These are phyloP conservation scores for Protophormia terraenovae DNA, from an alignment of 2,888 invertebrate genomes.

Conservation along the genomic window DNA sequence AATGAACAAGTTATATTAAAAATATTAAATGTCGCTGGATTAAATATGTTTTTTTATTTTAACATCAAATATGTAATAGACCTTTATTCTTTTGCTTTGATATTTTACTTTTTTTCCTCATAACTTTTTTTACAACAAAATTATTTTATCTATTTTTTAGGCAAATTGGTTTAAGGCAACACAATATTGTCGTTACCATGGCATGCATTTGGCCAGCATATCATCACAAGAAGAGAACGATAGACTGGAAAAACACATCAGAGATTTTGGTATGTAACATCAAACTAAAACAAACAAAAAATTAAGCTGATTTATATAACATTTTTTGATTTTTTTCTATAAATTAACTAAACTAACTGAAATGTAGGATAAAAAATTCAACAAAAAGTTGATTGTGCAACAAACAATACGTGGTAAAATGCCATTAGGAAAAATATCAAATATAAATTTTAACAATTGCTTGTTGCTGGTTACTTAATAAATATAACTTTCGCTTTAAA, in stretches of 20 bases:
- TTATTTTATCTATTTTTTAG: constrained; percentile 81
- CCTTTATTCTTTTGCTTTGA: too few species aligned
- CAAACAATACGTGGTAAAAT: not conserved
- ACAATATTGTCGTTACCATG: constrained; percentile 95
- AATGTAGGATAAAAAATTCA: not conserved
- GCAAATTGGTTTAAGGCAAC: constrained; percentile 96
- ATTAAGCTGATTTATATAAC: not conserved
- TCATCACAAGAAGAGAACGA: constrained; percentile 95
- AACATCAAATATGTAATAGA: too few species aligned
- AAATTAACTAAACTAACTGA: not conserved
- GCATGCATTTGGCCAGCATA: constrained; percentile 95
- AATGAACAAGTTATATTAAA: too few species aligned
- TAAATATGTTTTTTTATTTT: too few species aligned
- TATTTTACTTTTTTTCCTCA: not conserved
- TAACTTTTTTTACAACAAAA: not conserved
- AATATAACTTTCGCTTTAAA: constrained; percentile 47
- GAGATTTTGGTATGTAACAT: constrained; percentile 88
- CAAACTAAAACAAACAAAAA: not conserved
- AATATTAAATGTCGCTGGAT: too few species aligned
- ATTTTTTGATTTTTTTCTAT: not conserved
- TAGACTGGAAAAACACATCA: constrained; percentile 93
- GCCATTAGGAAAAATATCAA: not conserved
- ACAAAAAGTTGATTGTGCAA: constrained; percentile 25
- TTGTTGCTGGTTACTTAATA: constrained; percentile 25
- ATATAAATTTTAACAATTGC: not conserved